Evolutionary conservation across 2,113 vertebrate species (phyloP).

Genomic region (Tautogolabrus adspersus): DNA sequence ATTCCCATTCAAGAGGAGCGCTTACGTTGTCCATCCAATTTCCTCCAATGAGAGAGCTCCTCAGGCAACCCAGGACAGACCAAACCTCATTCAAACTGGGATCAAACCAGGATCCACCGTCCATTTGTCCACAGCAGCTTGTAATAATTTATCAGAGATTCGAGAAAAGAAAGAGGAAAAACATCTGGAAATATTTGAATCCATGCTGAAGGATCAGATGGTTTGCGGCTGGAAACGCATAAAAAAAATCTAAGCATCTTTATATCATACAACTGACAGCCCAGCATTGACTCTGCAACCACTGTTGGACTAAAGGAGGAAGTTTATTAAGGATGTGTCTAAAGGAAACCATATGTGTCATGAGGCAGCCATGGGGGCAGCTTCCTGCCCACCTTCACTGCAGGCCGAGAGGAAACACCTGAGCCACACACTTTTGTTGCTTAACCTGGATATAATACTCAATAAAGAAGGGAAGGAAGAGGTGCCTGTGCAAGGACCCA

Average conservation of each 20-base stretch:
- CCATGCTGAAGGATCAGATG: neutral
- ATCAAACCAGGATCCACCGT: slow-evolving; percentile 18
- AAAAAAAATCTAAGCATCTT: neutral
- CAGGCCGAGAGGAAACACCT: slow-evolving; percentile 69
- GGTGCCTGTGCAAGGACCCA: neutral
- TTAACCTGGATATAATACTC: slow-evolving; percentile 32
- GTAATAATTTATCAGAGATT: neutral
- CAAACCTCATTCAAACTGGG: slow-evolving; percentile 50
- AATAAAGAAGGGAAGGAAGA: slow-evolving; percentile 48
- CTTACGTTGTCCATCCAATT: slow-evolving; percentile 60
- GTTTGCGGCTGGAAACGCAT: neutral
- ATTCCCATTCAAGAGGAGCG: slow-evolving; percentile 71
- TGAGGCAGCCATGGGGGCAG: slow-evolving; percentile 25
- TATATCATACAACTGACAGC: neutral
- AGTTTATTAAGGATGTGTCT: slow-evolving; percentile 49
- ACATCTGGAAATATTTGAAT: slow-evolving; percentile 48
- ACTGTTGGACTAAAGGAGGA: slow-evolving; percentile 34
- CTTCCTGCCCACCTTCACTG: slow-evolving; percentile 58
- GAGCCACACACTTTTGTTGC: slow-evolving; percentile 55
- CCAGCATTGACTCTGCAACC: neutral
- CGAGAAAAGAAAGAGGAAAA: neutral
- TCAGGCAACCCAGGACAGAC: slow-evolving; percentile 17
- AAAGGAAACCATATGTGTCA: slow-evolving; percentile 48
- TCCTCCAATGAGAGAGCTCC: slow-evolving; percentile 68
- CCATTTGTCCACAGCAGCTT: slow-evolving; percentile 31